Evolutionary conservation across 2,797 vertebrate species (phyloP).

Genomic region (Synaphobranchus kaupii): DNA sequence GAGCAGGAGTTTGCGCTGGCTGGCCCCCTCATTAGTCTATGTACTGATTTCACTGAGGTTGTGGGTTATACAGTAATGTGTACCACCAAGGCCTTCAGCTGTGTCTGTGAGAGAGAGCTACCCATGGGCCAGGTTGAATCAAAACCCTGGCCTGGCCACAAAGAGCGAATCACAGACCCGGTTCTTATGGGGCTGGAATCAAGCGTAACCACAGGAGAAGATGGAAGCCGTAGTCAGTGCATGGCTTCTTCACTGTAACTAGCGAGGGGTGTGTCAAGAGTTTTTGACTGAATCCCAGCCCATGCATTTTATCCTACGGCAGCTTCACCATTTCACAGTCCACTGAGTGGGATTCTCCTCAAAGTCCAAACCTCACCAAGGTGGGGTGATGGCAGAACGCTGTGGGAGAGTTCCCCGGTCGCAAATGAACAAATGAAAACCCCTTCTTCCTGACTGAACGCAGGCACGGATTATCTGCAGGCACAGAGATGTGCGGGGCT

Average conservation of each 20-base stretch:
- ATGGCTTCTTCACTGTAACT: constrained; percentile 7
- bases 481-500: not conserved
- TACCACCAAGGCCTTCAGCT: constrained; percentile 16
- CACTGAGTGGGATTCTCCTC: not conserved
- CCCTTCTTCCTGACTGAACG: not conserved
- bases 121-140: constrained; percentile 15
- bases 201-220: not conserved
- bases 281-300: constrained; percentile 23
- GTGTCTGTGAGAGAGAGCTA: constrained; percentile 22
- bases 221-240: not conserved
- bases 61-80: constrained; percentile 34
- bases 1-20: constrained; percentile 34
- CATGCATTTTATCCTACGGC: not conserved
- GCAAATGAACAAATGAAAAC: not conserved
- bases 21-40: constrained; percentile 34
- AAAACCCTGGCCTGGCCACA: constrained; percentile 17
- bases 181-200: constrained; percentile 6
- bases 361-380: not conserved
- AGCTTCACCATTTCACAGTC: constrained; percentile 9
- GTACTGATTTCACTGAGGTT: constrained; percentile 28
- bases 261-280: constrained; percentile 9
- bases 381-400: not conserved
- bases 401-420: not conserved
- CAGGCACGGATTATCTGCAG: not conserved
- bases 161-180: constrained; percentile 3